Conservation (phyloP, 2,888 invertebrate species). For the Muscina levida region DNA sequence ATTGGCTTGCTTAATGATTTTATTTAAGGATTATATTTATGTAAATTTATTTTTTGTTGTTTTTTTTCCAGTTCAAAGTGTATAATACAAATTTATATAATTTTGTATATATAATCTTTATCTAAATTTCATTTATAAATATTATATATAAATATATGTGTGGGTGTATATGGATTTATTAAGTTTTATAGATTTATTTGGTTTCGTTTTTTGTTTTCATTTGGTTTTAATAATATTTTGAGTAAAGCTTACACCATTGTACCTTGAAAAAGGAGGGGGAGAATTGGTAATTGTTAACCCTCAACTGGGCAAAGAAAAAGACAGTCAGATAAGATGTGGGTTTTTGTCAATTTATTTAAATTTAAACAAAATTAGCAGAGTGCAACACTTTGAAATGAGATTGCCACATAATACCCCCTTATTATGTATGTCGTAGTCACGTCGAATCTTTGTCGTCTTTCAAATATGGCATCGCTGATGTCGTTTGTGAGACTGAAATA, state of each 20-base stretch:
- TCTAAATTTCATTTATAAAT: constrained; percentile 43
- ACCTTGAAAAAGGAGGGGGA: constrained; percentile 13
- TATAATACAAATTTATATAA: constrained; percentile 60
- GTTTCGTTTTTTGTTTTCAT: constrained; percentile 23
- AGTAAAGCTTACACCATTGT: constrained; percentile 68
- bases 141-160: constrained; percentile 38
- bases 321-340: no score
- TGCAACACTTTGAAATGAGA: no score
- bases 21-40: not conserved
- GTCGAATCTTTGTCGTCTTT: no score
- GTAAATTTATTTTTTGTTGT: constrained; percentile 2
- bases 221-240: no score
- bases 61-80: constrained; percentile 29
- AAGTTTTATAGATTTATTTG: not conserved
- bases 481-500: no score
- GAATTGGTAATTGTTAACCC: no score
- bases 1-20: not conserved
- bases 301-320: no score
- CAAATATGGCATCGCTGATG: no score
- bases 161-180: constrained; percentile 40
- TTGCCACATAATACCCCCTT: no score
- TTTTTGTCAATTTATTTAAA: no score
- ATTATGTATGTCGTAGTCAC: no score
- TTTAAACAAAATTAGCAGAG: no score
- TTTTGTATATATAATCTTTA: constrained; percentile 26